Base-by-base conservation (phyloP, 2,888 invertebrate genomes). In the Macrostomum cliftonense region DNA sequence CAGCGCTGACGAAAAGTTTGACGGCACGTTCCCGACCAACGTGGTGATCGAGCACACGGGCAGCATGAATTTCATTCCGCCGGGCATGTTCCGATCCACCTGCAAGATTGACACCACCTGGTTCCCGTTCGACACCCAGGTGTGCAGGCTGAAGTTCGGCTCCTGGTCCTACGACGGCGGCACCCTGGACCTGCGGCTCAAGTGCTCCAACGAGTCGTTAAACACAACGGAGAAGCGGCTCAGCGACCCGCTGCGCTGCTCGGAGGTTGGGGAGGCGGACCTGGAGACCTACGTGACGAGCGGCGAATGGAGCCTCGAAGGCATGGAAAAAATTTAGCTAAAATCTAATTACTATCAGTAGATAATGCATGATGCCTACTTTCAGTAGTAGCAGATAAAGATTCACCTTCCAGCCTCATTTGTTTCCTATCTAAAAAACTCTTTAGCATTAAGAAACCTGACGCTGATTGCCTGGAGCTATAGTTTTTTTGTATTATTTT, bases 111-210 rank as follows among this genome's bases (percentile, higher is more conserved):
- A 93, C 76, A 93, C 95, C 76, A 91, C 89, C 61, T 93, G 93
- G 91, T 95, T 95, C 75, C 93, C 93, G 56, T 95, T 93, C 75
- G 95, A 95, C 73, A 91, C 93, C 74, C 95, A 95, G 75, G 81
- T 82, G 63, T 95, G 95, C 74, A 84, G 87, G 71, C 86, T 93
- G 84, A 89, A 95, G 77, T 97, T 95, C 71, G 95, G 95, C 65
- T 91, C 91, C 70, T 97, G 97, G 97, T 93, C 95, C 57, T 91
- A 95, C 74, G 87, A 88, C 72, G 89, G 89, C 5, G 56, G 61
- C 12, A 61, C 63, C 82, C 77, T 97, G 75, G 89, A 97, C 75
- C 79, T 97, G 66, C 84, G 85, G 74, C 77, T 93, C 68, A 86
- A 91, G 77, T 84, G 84, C 70, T 83, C 84, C 2, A 74, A 77